These are phyloP conservation scores for Tragelaphus buxtoni DNA, from an alignment of 2,113 vertebrate species.

Conservation along the genomic window DNA sequence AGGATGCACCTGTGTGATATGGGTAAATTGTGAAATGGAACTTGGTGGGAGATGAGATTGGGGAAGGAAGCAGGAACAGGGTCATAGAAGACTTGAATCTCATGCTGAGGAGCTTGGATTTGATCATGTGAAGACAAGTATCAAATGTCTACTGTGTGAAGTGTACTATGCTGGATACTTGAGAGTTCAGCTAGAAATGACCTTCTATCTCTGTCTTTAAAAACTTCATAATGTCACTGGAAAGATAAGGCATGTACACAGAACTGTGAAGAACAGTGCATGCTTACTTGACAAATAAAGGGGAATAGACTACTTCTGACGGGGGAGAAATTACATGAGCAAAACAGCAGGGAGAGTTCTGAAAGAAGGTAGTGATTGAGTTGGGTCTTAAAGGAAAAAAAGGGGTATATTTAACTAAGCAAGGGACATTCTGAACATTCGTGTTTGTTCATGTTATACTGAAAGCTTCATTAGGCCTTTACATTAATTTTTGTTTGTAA, in stretches of 20 bases:
- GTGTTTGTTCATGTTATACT: background rate
- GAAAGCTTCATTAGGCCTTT: background rate
- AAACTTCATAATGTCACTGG: background rate
- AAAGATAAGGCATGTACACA: background rate
- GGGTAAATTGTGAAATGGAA: background rate
- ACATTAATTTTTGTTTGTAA: background rate
- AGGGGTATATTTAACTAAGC: background rate
- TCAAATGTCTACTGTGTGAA: background rate
- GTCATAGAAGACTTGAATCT: background rate
- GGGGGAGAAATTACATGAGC: background rate
- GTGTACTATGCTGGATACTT: background rate
- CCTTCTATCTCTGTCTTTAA: background rate
- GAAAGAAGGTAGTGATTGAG: background rate
- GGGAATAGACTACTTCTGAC: background rate
- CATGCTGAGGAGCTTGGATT: background rate
- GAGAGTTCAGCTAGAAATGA: background rate
- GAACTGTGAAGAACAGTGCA: background rate
- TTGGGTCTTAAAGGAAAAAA: background rate
- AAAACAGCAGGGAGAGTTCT: background rate
- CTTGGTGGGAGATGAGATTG: background rate
- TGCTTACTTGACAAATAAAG: conserved; percentile 24
- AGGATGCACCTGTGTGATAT: background rate
- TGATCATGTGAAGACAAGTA: background rate
- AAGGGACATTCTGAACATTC: background rate
- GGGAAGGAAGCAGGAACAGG: background rate